These are phyloP conservation scores for Pagrus major DNA, from an alignment of 2,113 vertebrate species.

Conservation along the genomic window DNA sequence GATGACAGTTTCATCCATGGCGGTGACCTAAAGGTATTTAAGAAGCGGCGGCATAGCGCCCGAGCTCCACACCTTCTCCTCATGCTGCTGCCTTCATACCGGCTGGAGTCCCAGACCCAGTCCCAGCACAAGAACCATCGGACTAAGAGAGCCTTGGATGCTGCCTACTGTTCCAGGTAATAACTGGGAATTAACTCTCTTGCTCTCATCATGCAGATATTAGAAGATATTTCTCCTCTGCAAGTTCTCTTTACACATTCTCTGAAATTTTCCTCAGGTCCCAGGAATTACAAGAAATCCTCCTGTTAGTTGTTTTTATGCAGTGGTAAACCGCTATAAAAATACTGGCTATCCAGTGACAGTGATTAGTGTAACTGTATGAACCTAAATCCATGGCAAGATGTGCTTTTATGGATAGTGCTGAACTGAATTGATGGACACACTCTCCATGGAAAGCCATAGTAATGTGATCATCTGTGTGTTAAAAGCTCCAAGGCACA, in stretches of 20 bases:
- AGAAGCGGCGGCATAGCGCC: constrained; percentile 68
- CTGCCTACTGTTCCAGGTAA: constrained; percentile 85
- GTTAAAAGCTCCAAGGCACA: not conserved
- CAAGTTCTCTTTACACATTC: not conserved
- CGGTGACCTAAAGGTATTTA: constrained; percentile 75
- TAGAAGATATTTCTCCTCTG: not conserved
- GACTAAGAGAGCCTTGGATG: constrained; percentile 82
- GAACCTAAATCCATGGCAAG: not conserved
- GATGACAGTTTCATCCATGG: constrained; percentile 80
- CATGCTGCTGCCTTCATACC: constrained; percentile 84
- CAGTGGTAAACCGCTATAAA: not conserved
- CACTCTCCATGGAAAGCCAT: not conserved
- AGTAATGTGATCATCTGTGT: not conserved
- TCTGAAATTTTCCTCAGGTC: not conserved
- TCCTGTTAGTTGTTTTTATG: not conserved
- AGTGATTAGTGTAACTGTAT: not conserved
- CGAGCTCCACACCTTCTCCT: constrained; percentile 85
- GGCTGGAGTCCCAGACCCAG: constrained; percentile 81
- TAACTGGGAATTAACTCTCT: not conserved
- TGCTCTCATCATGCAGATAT: not conserved
- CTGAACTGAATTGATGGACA: no score
- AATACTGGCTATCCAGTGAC: not conserved
- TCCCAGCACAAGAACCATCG: constrained; percentile 78
- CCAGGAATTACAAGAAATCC: not conserved
- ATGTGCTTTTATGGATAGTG: no score